Evolutionary conservation across 2,888 invertebrate genomes (phyloP), one percentile per base, ranked within the genome.

Genomic region (Adelognathus sp.): DNA sequence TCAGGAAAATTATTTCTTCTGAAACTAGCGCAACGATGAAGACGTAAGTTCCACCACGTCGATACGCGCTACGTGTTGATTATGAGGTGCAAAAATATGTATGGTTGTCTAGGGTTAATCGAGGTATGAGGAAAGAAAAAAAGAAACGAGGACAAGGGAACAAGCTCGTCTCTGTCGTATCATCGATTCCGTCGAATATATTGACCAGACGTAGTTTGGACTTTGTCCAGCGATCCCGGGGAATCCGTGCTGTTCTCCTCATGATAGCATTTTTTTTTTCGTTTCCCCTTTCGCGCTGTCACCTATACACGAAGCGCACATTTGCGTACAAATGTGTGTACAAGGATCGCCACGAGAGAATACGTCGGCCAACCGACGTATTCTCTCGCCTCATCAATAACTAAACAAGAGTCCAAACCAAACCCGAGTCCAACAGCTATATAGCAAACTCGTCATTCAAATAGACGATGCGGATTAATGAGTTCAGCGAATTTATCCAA

Each of bases 401-500:
- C 44, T 21, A 58, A 18, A n/a, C n/a, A n/a, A n/a, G n/a, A n/a
- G n/a, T n/a, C n/a, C n/a, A n/a, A n/a, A n/a, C n/a, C n/a, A n/a
- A n/a, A n/a, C n/a, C n/a, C 67, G 67, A 41, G 52, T 0, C 18
- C 27, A 1, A 46, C 5, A 31, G n/a, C 36, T 36, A 36, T 11
- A n/a, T n/a, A n/a, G n/a, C 36, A n/a, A 6, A 36, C 36, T 36
- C 36, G 36, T 36, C 36, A 9, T 36, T 36, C 36, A 11, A 58
- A 24, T 27, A 14, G 29, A 33, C 63, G 31, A 61, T 31, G 27
- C 54, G 44, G 63, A 21, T 36, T 70, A 36, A 76, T 56, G 70
- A 70, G 63, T 70, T 76, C 69, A 69, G 58, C 27, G 70, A 76
- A 76, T 76, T 70, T n/a, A n/a, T n/a, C 46, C 36, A 44, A 63